Evolutionary conservation across 2,888 invertebrate genomes (phyloP).

Genomic region (Leptinotarsa rubiginosa): DNA sequence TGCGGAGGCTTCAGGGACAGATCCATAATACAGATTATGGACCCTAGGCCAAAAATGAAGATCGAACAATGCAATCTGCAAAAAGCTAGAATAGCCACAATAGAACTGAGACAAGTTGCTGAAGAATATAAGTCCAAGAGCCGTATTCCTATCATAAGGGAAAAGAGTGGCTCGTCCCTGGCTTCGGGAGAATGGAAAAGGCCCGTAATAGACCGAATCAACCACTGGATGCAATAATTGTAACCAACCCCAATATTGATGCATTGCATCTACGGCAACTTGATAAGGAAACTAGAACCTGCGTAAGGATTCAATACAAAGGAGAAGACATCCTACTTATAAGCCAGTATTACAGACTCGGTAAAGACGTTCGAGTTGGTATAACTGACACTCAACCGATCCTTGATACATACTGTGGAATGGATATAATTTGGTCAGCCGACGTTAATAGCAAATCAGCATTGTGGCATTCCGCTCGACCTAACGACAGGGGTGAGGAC

Average conservation of each 20-base stretch:
- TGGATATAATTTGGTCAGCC: not conserved
- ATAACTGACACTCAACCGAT: not conserved
- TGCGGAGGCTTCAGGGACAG: not conserved
- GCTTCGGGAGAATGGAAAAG: not conserved
- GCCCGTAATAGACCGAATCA: not conserved
- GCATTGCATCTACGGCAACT: not conserved
- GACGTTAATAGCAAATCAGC: not conserved
- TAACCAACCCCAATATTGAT: not conserved
- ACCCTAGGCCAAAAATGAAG: not conserved
- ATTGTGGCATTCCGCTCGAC: not conserved
- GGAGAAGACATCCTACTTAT: not conserved
- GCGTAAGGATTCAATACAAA: not conserved
- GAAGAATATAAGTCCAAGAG: not conserved
- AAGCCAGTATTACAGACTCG: not conserved
- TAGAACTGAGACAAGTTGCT: not conserved
- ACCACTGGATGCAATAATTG: not conserved
- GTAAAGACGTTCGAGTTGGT: not conserved
- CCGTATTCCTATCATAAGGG: not conserved
- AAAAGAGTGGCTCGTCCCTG: no score
- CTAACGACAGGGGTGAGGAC: not conserved
- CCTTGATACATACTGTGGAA: not conserved
- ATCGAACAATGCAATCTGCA: constrained; percentile 4
- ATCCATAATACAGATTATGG: not conserved
- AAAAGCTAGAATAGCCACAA: not conserved
- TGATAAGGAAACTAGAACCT: not conserved